Base-by-base conservation (phyloP, 2,888 invertebrate species). In the Marasmarcha lunaedactyla region DNA sequence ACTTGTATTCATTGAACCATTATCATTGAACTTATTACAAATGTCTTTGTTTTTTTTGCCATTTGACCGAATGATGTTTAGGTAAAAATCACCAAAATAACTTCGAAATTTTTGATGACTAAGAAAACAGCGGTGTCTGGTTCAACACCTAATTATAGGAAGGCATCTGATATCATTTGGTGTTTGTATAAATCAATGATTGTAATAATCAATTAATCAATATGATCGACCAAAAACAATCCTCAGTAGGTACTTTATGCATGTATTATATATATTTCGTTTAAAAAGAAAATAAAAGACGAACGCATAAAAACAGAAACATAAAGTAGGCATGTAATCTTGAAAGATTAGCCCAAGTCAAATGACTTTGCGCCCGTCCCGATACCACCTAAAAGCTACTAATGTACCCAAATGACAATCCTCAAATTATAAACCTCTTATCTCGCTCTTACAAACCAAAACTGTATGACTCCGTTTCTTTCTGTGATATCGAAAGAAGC, bases 381-480 rank as follows among this genome's bases (percentile, higher is more conserved):
- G 20, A 65, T 59, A 65, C 56, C 52, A 51, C 45, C 64, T 71
- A 66, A 73, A 71, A 74, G 76, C 71, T 57, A 56, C 70, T 74
- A 72, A 74, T 72, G 71, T 58, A 63, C 57, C 57, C 55, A 50
- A 57, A 52, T 55, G 55, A 60, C 63, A 55, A 51, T 55, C 57
- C 51, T 54, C 51, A 46, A 57, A 48, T 55, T 39, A 36, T 53
- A 41, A 45, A 43, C 42, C 45, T 36, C 53, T 63, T 57, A 58
- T 41, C 43, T 66, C 59, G 42, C 52, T 48, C 65, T 36, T 36
- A 45, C 34, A 14, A 25, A 15, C 9, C 36, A 37, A 30, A 10
- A 10, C n/a, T 37, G 37, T 14, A 49, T 55, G 42, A 41, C 13
- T 46, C 52, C 47, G 42, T 70, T 66, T 57, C 60, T 34, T 43